Evolutionary conservation across 1,140 invertebrate genomes (phyloP).

Genomic region (Drosophila nannoptera): DNA sequence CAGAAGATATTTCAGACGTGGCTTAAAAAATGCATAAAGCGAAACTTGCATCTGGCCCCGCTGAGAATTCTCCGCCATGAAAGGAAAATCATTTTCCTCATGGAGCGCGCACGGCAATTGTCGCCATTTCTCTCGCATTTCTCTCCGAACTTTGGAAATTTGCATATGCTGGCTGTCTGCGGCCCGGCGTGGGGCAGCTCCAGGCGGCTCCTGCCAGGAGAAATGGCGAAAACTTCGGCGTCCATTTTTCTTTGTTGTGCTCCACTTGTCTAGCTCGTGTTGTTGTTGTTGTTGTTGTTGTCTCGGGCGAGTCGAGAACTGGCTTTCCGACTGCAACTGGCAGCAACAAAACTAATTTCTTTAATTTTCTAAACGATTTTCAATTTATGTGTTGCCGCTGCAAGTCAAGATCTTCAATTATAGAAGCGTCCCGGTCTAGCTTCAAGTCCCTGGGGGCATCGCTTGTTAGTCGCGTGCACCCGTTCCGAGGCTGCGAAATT

Average conservation of each 20-base stretch:
- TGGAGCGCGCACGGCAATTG: slow-evolving; percentile 48
- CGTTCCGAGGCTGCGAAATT: slow-evolving; percentile 47
- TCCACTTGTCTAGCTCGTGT: slow-evolving; percentile 41
- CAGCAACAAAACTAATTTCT: slow-evolving; percentile 37
- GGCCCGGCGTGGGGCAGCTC: neutral
- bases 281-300: slow-evolving; percentile 12
- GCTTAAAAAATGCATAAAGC: slow-evolving; percentile 5
- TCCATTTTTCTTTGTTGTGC: slow-evolving; percentile 56
- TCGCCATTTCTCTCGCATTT: slow-evolving; percentile 40
- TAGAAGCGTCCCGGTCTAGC: slow-evolving; percentile 13
- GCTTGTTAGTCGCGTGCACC: slow-evolving; percentile 42
- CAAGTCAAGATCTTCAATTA: slow-evolving; percentile 49
- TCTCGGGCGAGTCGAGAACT: neutral
- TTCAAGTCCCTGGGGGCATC: slow-evolving; percentile 35
- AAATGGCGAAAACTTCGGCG: slow-evolving; percentile 50
- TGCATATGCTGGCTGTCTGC: slow-evolving; percentile 68
- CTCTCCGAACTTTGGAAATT: slow-evolving; percentile 53
- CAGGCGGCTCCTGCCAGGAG: neutral
- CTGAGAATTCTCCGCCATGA: slow-evolving; percentile 27
- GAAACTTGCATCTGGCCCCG: slow-evolving; percentile 24
- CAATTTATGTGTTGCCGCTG: slow-evolving; percentile 48
- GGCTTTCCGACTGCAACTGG: neutral
- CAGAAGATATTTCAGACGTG: slow-evolving; percentile 27
- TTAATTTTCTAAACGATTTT: slow-evolving; percentile 64
- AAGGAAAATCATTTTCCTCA: slow-evolving; percentile 44